Evolutionary conservation across 2,797 vertebrate genomes (phyloP).

Genomic region (Poecilia gillii): DNA sequence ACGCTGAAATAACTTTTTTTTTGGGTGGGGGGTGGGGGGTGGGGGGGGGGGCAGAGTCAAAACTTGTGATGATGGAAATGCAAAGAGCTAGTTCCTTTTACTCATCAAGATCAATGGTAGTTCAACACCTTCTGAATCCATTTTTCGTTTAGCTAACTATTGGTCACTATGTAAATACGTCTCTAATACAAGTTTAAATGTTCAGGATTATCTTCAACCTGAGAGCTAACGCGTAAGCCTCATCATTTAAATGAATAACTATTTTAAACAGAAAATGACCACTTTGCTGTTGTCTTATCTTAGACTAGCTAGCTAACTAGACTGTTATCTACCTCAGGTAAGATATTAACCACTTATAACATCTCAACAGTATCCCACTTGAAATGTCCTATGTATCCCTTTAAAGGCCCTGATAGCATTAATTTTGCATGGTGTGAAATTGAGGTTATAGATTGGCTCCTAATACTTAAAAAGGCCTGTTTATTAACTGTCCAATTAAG

Average conservation of each 20-base stretch:
- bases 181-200: background rate
- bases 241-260: background rate
- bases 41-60: too few species aligned
- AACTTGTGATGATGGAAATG: background rate
- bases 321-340: background rate
- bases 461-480: slow-evolving; percentile 62
- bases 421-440: slow-evolving; percentile 72
- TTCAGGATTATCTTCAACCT: background rate
- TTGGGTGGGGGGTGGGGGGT: too few species aligned
- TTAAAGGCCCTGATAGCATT: slow-evolving; percentile 60
- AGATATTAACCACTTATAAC: background rate
- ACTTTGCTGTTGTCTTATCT: background rate
- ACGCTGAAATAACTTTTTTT: slow-evolving; percentile 1
- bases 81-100: background rate
- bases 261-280: background rate
- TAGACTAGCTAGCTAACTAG: background rate
- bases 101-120: background rate
- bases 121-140: background rate
- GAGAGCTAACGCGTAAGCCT: background rate
- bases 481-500: slow-evolving; percentile 75
- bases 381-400: background rate
- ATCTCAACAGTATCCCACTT: background rate
- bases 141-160: background rate
- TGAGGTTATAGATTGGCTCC: slow-evolving; percentile 70
- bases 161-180: background rate